Conservation (phyloP, 2,888 invertebrate species). For the Nemotelus nigrinus region DNA sequence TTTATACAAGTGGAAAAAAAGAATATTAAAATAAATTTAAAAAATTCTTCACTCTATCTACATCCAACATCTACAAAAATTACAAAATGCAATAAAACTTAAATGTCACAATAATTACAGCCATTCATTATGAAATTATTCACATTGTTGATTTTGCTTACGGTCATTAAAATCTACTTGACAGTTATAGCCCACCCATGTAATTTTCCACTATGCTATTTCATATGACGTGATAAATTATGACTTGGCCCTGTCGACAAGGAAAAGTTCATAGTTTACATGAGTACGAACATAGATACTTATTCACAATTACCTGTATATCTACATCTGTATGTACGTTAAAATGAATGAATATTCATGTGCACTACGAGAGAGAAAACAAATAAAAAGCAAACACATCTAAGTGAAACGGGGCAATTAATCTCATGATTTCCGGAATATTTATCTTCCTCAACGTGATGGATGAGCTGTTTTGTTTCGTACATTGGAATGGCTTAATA, state of each 20-base stretch:
- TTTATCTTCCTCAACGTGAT: conserved; percentile 17
- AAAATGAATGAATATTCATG: background rate
- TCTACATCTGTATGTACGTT: background rate
- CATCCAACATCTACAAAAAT: background rate
- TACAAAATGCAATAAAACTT: background rate
- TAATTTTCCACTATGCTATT: conserved; percentile 1
- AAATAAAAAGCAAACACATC: background rate
- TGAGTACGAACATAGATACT: background rate
- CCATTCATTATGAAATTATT: background rate
- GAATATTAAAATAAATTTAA: background rate
- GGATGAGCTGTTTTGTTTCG: background rate
- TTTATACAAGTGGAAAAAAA: no score
- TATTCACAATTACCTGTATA: background rate
- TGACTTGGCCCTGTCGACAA: background rate
- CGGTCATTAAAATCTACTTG: background rate
- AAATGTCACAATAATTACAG: background rate
- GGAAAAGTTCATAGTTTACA: background rate
- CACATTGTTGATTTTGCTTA: background rate
- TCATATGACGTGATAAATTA: background rate
- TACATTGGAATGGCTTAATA: background rate
- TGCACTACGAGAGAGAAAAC: background rate
- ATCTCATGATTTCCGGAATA: conserved; percentile 27
- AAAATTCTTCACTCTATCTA: background rate
- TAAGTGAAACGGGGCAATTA: conserved; percentile 17
- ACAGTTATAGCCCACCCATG: background rate